These are phyloP conservation scores for Elephas maximus DNA, from an alignment of 2,113 vertebrate genomes.

Conservation along the genomic window DNA sequence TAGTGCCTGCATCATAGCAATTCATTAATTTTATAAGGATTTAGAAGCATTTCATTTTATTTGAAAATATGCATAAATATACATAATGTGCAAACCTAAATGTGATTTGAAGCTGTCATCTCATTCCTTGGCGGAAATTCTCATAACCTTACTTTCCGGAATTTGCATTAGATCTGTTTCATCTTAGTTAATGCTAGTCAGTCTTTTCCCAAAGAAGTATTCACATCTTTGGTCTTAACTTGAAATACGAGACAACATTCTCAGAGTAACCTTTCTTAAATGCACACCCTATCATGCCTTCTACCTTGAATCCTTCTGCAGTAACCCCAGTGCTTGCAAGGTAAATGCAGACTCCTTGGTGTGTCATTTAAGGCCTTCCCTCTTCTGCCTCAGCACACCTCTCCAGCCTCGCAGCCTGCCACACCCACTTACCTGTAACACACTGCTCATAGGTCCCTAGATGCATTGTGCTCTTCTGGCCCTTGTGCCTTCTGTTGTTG, in stretches of 20 bases:
- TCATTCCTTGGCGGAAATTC: constrained; percentile 6
- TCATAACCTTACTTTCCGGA: not conserved
- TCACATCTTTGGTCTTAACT: not conserved
- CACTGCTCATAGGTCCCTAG: no score
- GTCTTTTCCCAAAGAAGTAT: constrained; percentile 28
- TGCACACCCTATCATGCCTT: not conserved
- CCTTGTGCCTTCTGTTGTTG: not conserved
- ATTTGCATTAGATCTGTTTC: not conserved
- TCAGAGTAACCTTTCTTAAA: not conserved
- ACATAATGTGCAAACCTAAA: not conserved
- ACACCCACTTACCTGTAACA: not conserved
- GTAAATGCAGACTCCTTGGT: not conserved
- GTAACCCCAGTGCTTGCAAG: not conserved
- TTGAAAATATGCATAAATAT: constrained; percentile 37
- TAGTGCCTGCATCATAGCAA: not conserved
- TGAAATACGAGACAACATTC: not conserved
- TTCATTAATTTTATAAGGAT: not conserved
- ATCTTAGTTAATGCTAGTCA: not conserved
- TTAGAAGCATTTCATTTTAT: constrained; percentile 45
- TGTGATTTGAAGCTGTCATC: not conserved
- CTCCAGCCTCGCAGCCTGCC: not conserved
- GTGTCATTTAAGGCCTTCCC: not conserved
- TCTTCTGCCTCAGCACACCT: not conserved
- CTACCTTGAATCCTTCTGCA: not conserved
- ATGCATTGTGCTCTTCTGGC: not conserved